Evolutionary conservation across 1,140 invertebrate species (phyloP), one percentile per base, ranked within the genome.

Genomic region (Sogatella furcifera): DNA sequence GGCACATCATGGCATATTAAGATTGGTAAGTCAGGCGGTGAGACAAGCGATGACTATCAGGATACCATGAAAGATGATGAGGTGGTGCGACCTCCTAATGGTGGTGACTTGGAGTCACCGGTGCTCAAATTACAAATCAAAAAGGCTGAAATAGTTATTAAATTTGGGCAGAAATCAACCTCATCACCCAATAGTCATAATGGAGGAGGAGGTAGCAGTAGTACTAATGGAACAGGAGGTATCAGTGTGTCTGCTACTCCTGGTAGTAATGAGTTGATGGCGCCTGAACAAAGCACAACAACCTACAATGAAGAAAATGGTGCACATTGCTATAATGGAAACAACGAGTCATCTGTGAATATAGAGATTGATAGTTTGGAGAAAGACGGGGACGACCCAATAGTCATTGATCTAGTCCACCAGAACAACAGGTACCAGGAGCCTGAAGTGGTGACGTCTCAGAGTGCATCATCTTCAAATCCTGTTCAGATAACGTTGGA

Each of bases 81-180:
- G 14, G 34, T 17, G 10, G 13, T 15, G 1, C 3, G 52, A 21
- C 17, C 19, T 14, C 13, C 11, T 14, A 57, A 59, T n/a, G 19
- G 52, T n/a, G 52, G 55, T 22, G 55, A 60, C 13, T 19, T 60
- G 19, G 64, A 68, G 14, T 66, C 66, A 38, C 64, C 67, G 5
- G 68, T 70, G 41, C 52, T 70, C 10, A 70, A 70, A 61, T 56
- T 70, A 13, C 67, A 69, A 62, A 70, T 70, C n/a, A 70, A 70
- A 59, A 70, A 67, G 19, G 67, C 69, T 14, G 69, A 69, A 65
- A 70, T 70, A 44, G 69, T 70, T 21, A 70, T 70, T 19, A 67
- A 70, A 60, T 70, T 70, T 60, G 67, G 65, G 2, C 63, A 64
- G 52, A 54, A 58, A 28, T 22, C 46, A 2, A 17, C 46, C 1